Conservation (phyloP, 2,113 vertebrate species). For the Tursiops truncatus region DNA sequence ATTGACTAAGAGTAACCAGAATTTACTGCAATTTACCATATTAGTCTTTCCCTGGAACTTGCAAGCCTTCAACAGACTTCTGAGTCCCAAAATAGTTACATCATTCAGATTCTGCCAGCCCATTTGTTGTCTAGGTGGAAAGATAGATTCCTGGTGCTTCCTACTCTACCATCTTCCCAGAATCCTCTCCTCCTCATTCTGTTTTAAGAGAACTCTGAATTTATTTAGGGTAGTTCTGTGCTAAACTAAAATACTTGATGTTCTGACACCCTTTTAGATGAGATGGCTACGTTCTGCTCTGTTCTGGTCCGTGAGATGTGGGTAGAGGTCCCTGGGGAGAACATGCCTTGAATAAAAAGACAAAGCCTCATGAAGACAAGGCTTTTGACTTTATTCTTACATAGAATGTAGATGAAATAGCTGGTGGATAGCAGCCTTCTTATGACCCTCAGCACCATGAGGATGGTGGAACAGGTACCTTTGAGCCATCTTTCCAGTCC, state of each 20-base stretch:
- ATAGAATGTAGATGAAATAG: slow-evolving; percentile 13
- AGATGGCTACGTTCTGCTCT: background rate
- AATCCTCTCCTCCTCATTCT: background rate
- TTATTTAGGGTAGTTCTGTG: slow-evolving; percentile 10
- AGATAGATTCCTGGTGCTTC: background rate
- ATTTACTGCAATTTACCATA: background rate
- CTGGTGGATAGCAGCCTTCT: background rate
- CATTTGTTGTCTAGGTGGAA: background rate
- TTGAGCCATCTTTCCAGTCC: background rate
- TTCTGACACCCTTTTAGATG: background rate
- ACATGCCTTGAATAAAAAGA: background rate
- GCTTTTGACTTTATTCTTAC: slow-evolving; percentile 13
- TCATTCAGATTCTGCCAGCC: background rate
- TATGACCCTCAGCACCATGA: background rate
- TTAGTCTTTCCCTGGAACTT: background rate
- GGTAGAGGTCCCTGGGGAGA: background rate
- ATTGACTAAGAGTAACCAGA: background rate
- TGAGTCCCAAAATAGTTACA: background rate
- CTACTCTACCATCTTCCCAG: background rate
- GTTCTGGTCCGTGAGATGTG: background rate
- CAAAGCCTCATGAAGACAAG: background rate
- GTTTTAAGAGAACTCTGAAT: background rate
- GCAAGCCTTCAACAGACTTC: background rate
- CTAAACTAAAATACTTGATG: slow-evolving; percentile 14
- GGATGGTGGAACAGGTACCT: background rate